Conservation (phyloP, 2,888 invertebrate genomes). For the Rhogogaster chlorosoma region DNA sequence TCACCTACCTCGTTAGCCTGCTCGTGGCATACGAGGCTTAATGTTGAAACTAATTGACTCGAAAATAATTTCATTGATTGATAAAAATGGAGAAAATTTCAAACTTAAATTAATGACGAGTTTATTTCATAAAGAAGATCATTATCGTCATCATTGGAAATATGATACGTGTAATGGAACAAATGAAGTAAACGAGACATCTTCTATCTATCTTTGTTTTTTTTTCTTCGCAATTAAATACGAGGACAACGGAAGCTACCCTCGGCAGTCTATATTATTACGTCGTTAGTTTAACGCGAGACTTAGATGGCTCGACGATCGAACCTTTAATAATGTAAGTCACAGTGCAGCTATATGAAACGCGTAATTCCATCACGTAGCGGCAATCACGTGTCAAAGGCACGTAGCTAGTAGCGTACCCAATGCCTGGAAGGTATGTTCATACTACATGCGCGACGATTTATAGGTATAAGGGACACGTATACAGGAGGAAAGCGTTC, state of each 20-base stretch:
- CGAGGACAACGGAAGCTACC: background rate
- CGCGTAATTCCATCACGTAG: conserved; percentile 22
- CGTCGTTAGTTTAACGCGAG: background rate
- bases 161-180: background rate
- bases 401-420: conserved; percentile 21
- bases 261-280: background rate
- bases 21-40: too few relatives aligned
- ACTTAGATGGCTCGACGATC: background rate
- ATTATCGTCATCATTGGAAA: too few relatives aligned
- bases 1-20: background rate
- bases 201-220: background rate
- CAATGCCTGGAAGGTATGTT: background rate
- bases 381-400: conserved; percentile 30
- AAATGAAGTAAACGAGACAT: background rate
- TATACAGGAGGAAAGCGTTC: background rate
- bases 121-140: background rate
- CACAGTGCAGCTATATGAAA: background rate
- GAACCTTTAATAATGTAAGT: background rate
- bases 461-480: background rate
- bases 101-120: too few relatives aligned
- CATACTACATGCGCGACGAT: background rate
- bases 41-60: too few relatives aligned
- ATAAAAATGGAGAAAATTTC: too few relatives aligned
- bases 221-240: background rate
- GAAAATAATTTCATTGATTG: too few relatives aligned